These are phyloP conservation scores for Melanogrammus aeglefinus DNA, from an alignment of 2,797 vertebrate genomes.

Conservation along the genomic window DNA sequence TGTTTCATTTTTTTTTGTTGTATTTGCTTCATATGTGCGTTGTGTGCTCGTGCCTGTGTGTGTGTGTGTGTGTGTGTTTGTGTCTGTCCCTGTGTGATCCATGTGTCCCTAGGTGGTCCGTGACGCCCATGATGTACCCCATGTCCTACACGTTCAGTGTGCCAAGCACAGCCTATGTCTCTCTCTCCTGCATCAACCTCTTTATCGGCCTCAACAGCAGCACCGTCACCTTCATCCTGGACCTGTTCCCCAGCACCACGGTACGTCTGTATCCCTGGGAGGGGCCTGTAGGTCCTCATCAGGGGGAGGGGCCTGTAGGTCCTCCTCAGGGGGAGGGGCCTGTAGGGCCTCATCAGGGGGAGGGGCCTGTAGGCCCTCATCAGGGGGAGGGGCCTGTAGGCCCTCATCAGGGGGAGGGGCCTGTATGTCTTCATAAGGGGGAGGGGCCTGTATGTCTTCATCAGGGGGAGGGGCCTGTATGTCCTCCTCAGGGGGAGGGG, in stretches of 20 bases:
- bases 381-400: no score
- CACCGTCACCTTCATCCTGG: conserved; percentile 89
- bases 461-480: no score
- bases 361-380: background rate
- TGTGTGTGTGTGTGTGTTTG: conserved; percentile 9
- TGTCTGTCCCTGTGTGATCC: background rate
- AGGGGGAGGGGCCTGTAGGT: background rate
- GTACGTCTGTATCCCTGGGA: conserved; percentile 53
- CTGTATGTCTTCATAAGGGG: no score
- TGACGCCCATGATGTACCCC: conserved; percentile 97
- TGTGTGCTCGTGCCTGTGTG: conserved; percentile 4
- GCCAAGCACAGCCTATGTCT: conserved; percentile 94
- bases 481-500: no score
- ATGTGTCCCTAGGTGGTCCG: conserved; percentile 79
- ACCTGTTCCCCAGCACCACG: conserved; percentile 85
- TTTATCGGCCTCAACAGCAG: conserved; percentile 95
- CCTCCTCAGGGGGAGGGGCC: no score
- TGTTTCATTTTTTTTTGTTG: background rate
- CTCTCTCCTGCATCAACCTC: conserved; percentile 90
- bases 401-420: no score
- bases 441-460: no score
- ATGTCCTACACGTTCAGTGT: conserved; percentile 86
- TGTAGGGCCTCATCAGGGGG: no score
- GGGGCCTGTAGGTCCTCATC: background rate
- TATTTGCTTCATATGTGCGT: background rate